Evolutionary conservation across 2,797 vertebrate species (phyloP), one percentile per base, ranked within the genome.

Genomic region (Gadopsis bispinosus): DNA sequence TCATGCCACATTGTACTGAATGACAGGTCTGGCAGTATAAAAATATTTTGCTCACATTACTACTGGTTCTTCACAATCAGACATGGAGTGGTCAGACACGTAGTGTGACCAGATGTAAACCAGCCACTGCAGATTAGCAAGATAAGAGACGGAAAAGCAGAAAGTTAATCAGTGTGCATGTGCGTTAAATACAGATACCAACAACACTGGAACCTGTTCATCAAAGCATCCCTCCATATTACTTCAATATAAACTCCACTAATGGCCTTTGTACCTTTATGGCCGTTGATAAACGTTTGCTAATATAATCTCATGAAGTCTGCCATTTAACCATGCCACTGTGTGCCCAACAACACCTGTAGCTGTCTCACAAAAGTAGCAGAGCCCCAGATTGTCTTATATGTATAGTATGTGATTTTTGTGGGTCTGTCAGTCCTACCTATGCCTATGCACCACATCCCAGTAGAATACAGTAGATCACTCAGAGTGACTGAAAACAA

Each of bases 401-500:
- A 33, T 69, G 50, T 50, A 29, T 3, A 58, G n/a, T 37, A 12
- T 77, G 43, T 64, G 66, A 83, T 65, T 61, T 61, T 33, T 70
- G 20, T 69, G 39, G 31, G 33, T 69, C 26, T 67, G 73, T 70
- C 50, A 58, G 73, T 19, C 14, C 58, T 47, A 55, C 64, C 26
- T 56, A 48, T 67, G 47, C 64, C 26, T 56, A 48, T 67, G 47
- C 39, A 65, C 45, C 60, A 75, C 69, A 78, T 76, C 67, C 58
- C 48, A 89, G 70, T 43, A 75, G 76, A 80, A 68, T 76, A 74
- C 75, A 83, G 53, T 56, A 81, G 51, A 83, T 84, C 71, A 54
- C 66, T 81, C 75, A 71, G 70, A 79, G 54, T 50, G 73, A 75
- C 74, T 84, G 61, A 67, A 73, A 83, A 84, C 75, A 83, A 78